Conservation (phyloP, 2,797 vertebrate species). For the Coccyzus lansbergi region DNA sequence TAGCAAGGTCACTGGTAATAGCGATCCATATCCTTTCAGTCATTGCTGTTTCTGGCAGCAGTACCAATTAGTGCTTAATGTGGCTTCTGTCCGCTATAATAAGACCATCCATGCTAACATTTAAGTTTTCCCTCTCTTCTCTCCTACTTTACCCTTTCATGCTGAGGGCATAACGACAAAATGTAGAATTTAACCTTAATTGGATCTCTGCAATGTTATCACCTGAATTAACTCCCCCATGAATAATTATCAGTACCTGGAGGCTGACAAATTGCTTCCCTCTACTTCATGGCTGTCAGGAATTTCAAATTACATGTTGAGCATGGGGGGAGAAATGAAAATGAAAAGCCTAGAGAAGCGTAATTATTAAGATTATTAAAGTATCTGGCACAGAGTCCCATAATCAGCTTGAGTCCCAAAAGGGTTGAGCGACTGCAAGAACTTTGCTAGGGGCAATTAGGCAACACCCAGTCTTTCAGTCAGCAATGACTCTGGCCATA, state of each 20-base stretch:
- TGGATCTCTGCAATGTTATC: slow-evolving; percentile 66
- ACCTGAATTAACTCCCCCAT: slow-evolving; percentile 60
- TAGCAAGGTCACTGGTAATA: background rate
- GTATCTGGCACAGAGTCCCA: background rate
- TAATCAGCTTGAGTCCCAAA: background rate
- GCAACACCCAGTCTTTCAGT: background rate
- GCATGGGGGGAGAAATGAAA: background rate
- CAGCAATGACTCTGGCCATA: background rate
- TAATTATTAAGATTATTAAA: slow-evolving; percentile 11
- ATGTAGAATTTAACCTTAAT: slow-evolving; percentile 65
- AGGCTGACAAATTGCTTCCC: slow-evolving; percentile 60
- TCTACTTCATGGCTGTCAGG: slow-evolving; percentile 32
- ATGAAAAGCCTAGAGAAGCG: slow-evolving; percentile 4
- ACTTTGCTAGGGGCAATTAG: background rate
- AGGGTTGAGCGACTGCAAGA: background rate
- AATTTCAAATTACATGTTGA: slow-evolving; percentile 34
- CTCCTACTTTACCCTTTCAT: background rate
- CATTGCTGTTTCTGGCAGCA: background rate
- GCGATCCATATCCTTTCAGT: background rate
- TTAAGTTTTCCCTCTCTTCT: background rate
- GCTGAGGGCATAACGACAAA: slow-evolving; percentile 47
- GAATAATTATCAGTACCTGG: slow-evolving; percentile 62
- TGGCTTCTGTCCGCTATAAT: background rate
- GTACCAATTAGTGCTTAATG: background rate
- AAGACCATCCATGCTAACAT: background rate